Evolutionary conservation across 2,888 invertebrate genomes (phyloP).

Genomic region (Pristionchus entomophagus): DNA sequence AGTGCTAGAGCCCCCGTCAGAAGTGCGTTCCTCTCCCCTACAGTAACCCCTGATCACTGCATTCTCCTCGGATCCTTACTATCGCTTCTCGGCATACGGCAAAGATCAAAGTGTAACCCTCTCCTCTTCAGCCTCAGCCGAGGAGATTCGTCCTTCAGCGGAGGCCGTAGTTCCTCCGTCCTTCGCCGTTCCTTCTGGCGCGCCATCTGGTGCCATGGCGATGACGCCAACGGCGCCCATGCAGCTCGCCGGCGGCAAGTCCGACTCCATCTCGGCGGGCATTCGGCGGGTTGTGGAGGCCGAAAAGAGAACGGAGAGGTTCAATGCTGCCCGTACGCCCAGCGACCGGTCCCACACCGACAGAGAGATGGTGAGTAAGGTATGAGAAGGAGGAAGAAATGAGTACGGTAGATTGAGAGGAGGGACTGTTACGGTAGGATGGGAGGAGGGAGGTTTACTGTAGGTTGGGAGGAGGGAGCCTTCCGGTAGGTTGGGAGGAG

Average conservation of each 20-base stretch:
- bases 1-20: conserved; percentile 6
- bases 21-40: neutral
- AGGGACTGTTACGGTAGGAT: too few relatives aligned
- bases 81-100: too few relatives aligned
- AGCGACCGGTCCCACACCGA: neutral
- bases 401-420: neutral
- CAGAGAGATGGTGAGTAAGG: neutral
- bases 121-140: neutral
- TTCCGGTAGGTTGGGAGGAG: too few relatives aligned
- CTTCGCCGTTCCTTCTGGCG: too few relatives aligned
- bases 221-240: too few relatives aligned
- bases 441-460: too few relatives aligned
- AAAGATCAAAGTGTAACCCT: neutral
- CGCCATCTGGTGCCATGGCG: too few relatives aligned
- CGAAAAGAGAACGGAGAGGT: neutral
- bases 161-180: neutral
- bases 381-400: too few relatives aligned
- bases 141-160: neutral
- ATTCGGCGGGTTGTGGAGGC: neutral
- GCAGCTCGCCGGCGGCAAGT: neutral
- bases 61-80: too few relatives aligned
- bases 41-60: neutral
- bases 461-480: too few relatives aligned
- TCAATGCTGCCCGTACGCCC: neutral
- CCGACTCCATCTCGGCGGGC: conserved; percentile 10